phyloP scores from a whole-genome alignment of 2,797 vertebrate genomes.

The Gadopsis marmoratus region DNA sequence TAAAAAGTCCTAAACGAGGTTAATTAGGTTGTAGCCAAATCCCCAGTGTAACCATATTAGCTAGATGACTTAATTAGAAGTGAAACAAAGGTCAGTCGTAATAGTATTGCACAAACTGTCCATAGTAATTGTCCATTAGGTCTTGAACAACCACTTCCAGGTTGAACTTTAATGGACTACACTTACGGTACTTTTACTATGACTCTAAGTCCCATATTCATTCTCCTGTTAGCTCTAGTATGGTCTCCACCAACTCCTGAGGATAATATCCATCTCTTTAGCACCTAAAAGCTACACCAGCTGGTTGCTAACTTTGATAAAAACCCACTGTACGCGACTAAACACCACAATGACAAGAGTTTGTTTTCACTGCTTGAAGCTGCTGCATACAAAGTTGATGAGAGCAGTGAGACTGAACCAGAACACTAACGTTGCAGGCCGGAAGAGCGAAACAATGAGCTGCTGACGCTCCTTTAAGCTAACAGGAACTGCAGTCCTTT shows the following conservation, averaged over 20 bases:
- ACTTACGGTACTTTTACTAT: neutral
- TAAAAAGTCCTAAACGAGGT: neutral
- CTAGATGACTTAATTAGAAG: conserved; percentile 18
- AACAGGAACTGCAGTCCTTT: no score
- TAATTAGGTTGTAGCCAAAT: conserved; percentile 14
- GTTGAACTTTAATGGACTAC: neutral
- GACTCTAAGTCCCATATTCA: no score
- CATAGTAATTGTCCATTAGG: neutral
- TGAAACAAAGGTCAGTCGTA: neutral
- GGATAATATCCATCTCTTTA: neutral
- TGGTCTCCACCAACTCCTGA: neutral
- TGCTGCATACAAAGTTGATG: neutral
- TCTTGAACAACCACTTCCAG: neutral
- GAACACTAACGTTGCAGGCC: neutral
- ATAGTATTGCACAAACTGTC: neutral
- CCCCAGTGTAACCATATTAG: conserved; percentile 14
- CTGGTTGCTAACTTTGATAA: neutral
- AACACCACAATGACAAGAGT: no score
- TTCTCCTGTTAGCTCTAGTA: neutral
- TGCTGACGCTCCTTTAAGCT: no score
- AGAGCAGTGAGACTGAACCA: neutral
- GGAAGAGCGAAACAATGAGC: neutral
- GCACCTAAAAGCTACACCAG: neutral
- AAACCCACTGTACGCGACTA: no score
- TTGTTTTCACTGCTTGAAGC: neutral